Conservation (phyloP, 2,797 vertebrate genomes). For the Anabas testudineus region DNA sequence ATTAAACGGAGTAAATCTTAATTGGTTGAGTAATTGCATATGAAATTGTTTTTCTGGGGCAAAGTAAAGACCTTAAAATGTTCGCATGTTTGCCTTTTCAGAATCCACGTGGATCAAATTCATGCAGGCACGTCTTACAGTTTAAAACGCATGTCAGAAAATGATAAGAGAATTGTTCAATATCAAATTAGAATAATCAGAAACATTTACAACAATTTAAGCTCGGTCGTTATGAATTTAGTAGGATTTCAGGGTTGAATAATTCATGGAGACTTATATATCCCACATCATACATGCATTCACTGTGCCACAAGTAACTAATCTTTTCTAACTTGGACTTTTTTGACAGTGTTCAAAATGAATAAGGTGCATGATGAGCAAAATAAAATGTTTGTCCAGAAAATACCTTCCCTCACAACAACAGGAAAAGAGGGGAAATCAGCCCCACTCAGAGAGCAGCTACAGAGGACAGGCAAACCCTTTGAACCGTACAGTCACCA, state of each 20-base stretch:
- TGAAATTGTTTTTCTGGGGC: neutral
- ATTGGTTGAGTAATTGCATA: neutral
- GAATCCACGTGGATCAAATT: neutral
- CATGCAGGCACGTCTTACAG: neutral
- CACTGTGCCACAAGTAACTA: too few species aligned
- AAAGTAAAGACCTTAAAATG: neutral
- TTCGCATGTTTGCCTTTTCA: neutral
- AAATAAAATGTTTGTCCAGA: neutral
- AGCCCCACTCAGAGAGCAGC: slow-evolving; percentile 31
- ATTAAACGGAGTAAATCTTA: slow-evolving; percentile 12
- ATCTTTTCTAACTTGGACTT: neutral
- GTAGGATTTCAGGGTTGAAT: neutral
- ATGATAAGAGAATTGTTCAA: neutral
- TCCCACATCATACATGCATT: neutral
- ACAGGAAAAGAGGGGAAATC: slow-evolving; percentile 13
- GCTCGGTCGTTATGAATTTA: neutral
- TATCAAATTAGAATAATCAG: neutral
- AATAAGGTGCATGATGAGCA: too few species aligned
- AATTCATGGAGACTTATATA: too few species aligned
- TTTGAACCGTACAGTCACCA: slow-evolving; percentile 73
- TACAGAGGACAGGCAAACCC: slow-evolving; percentile 65
- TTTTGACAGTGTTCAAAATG: neutral
- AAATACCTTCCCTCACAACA: slow-evolving; percentile 6
- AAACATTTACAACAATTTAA: neutral
- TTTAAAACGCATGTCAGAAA: neutral